Base-by-base conservation (phyloP, 1,140 invertebrate species). In the Diabrotica virgifera region DNA sequence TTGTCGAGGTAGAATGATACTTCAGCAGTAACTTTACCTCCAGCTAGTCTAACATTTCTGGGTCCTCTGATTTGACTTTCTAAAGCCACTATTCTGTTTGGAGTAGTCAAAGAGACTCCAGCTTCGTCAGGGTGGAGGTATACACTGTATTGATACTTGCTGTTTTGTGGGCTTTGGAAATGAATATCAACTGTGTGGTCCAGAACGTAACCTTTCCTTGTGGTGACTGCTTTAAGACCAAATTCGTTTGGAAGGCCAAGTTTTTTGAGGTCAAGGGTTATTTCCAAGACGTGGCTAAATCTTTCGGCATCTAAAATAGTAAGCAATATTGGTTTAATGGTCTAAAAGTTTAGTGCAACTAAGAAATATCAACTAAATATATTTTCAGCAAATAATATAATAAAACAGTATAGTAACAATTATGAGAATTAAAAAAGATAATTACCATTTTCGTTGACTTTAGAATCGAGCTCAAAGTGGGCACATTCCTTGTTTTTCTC, bases 401-500 rank as follows among this genome's bases (percentile, higher is more conserved):
- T 24, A 37, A 52, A 59, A 5, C 4, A 14, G 6, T 51, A 51
- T 58, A 58, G 4, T 13, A 55, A 60, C 40, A 36, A 57, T 59
- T 64, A n/a, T 68, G 2, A 38, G 59, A 51, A 53, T 54, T 52
- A 51, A 6, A n/a, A 62, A 53, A 62, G 8, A 2, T 24, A 24
- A 82, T 81, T 71, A 86, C 85, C 79, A 35, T 80, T 80, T 0
- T 73, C 75, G 50, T 83, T 78, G 12, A 84, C 74, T 69, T 85
- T 87, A 11, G 87, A 86, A 59, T 88, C 83, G 7, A 90, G 64
- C 73, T 90, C 88, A 46, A 89, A 82, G 67, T 90, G 85, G 4
- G 87, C 87, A 71, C 90, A 91, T 66, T 90, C 86, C 65, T 90
- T 90, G 75, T 86, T 90, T 73, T 90, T 87, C 63, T 90, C 88